phyloP scores from a whole-genome alignment of 2,113 vertebrate genomes.

The Catharus fuscescens region DNA sequence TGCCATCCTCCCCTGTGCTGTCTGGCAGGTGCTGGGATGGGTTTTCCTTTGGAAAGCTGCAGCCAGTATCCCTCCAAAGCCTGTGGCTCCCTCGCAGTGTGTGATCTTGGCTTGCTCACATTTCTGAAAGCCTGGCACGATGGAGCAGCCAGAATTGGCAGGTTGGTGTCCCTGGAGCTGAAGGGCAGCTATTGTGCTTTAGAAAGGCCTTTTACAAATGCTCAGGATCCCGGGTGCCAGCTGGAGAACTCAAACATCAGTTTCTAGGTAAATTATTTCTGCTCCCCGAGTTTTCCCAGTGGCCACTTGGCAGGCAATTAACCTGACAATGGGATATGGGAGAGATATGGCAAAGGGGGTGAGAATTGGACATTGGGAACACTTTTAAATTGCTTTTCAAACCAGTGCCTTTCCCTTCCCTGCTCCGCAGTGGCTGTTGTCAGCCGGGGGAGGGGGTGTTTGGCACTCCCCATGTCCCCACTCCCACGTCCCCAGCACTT shows the following conservation, averaged over 20 bases:
- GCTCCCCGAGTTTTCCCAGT: background rate
- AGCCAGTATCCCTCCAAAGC: background rate
- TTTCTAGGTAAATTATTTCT: background rate
- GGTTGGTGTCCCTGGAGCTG: background rate
- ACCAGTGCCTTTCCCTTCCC: background rate
- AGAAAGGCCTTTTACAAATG: background rate
- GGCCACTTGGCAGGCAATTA: conserved; percentile 40
- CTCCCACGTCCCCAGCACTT: background rate
- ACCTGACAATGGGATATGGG: background rate
- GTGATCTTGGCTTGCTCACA: background rate
- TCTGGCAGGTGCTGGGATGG: fast-evolving
- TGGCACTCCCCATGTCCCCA: background rate
- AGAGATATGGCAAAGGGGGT: background rate
- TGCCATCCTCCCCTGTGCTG: background rate
- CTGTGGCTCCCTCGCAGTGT: fast-evolving
- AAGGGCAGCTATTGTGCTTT: background rate
- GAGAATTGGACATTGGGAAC: background rate
- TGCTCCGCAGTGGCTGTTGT: background rate
- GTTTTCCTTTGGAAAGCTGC: background rate
- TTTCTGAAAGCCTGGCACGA: background rate
- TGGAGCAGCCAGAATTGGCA: background rate
- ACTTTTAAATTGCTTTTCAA: conserved; percentile 3
- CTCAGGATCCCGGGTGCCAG: background rate
- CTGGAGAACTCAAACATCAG: background rate
- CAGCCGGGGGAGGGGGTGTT: background rate